phyloP scores from a whole-genome alignment of 2,797 vertebrate species.

The Microctenopoma stevenorrisi region DNA sequence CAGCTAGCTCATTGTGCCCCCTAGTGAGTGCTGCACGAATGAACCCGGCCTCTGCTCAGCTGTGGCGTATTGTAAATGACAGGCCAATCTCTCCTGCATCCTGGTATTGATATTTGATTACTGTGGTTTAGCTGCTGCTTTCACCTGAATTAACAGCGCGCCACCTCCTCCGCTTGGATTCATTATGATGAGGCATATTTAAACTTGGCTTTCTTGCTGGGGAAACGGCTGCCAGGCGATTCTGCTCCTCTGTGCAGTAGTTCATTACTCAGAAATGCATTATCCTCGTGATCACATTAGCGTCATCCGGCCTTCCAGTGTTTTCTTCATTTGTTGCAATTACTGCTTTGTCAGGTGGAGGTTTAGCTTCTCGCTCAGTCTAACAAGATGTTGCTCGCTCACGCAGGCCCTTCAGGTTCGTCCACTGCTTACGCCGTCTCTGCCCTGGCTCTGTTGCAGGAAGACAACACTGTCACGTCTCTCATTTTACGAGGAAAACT shows the following conservation, averaged over 20 bases:
- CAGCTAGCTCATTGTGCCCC: constrained; percentile 70
- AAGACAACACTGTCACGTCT: constrained; percentile 41
- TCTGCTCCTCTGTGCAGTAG: constrained; percentile 24
- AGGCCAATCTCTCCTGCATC: constrained; percentile 48
- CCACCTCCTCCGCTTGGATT: constrained; percentile 20
- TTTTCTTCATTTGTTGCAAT: constrained; percentile 72
- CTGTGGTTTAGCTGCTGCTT: constrained; percentile 26
- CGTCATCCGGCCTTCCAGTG: constrained; percentile 51
- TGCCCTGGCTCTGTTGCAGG: constrained; percentile 46
- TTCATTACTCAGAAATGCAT: constrained; percentile 71
- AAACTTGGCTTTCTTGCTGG: constrained; percentile 4
- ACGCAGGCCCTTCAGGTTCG: constrained; percentile 58
- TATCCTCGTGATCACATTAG: constrained; percentile 64
- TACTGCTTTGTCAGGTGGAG: constrained; percentile 62
- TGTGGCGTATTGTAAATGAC: constrained; percentile 53
- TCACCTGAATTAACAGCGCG: constrained; percentile 42
- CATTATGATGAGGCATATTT: constrained; percentile 40
- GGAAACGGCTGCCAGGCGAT: constrained; percentile 20
- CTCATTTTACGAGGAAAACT: constrained; percentile 27
- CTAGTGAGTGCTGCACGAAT: constrained; percentile 61
- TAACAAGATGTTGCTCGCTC: constrained; percentile 75
- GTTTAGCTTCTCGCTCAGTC: constrained; percentile 54
- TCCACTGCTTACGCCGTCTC: constrained; percentile 18
- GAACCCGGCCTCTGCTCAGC: constrained; percentile 17
- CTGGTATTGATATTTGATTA: constrained; percentile 63